Evolutionary conservation across 2,113 vertebrate species (phyloP).

Genomic region (Alces alces): DNA sequence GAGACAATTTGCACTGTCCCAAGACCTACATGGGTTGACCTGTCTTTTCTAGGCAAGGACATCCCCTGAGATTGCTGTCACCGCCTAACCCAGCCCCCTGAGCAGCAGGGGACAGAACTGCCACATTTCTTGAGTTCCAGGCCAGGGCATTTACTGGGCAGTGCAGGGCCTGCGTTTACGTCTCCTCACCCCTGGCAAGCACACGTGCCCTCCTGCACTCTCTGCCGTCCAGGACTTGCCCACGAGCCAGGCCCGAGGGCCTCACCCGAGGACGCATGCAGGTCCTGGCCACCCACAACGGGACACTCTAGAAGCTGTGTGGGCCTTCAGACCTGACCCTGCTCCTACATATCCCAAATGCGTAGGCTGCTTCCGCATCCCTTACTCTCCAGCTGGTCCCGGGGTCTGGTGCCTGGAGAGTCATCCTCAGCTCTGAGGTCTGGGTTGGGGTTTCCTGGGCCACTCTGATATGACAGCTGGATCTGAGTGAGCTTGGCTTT

Average conservation of each 20-base stretch:
- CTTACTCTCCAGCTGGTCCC: accelerated
- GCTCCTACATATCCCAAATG: neutral
- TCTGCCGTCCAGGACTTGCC: neutral
- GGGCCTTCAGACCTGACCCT: no score
- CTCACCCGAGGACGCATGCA: accelerated
- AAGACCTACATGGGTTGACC: neutral
- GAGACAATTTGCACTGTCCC: accelerated
- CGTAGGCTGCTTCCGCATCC: no score
- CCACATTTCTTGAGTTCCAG: neutral
- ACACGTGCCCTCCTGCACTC: accelerated
- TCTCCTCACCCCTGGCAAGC: accelerated
- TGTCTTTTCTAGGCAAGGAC: neutral
- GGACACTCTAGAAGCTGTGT: neutral
- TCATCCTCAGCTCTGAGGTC: neutral
- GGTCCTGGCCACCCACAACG: neutral
- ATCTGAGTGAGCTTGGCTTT: neutral
- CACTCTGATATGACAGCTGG: no score
- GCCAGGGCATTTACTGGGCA: neutral
- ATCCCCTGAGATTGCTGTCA: neutral
- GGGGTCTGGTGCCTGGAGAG: neutral
- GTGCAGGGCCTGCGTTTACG: accelerated
- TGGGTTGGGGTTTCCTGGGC: neutral
- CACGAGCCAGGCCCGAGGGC: neutral
- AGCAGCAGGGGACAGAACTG: accelerated
- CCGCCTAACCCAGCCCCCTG: neutral